These are phyloP conservation scores for Smutsia gigantea DNA, from an alignment of 2,797 vertebrate genomes.

Conservation along the genomic window DNA sequence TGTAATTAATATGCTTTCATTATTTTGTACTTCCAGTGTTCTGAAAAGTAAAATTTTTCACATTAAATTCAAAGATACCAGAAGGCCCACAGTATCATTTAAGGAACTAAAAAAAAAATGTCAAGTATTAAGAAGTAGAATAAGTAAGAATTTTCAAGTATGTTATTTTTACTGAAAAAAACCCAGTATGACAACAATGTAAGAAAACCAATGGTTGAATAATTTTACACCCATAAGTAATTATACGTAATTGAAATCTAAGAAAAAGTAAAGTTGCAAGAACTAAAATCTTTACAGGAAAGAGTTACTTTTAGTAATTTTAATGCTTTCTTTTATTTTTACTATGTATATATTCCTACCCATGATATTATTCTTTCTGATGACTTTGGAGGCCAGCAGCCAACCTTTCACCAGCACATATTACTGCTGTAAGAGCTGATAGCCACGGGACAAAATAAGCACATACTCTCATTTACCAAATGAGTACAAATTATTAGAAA, in stretches of 20 bases:
- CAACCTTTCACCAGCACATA: background rate
- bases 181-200: background rate
- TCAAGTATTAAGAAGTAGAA: background rate
- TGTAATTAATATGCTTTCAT: background rate
- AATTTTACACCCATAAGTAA: slow-evolving; percentile 1
- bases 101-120: background rate
- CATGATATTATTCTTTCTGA: background rate
- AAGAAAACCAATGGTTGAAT: background rate
- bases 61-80: background rate
- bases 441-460: background rate
- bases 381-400: background rate
- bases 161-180: background rate
- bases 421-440: background rate
- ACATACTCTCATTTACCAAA: background rate
- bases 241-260: slow-evolving; percentile 20
- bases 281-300: slow-evolving; percentile 4
- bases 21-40: background rate
- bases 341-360: background rate
- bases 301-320: background rate
- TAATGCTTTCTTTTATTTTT: background rate
- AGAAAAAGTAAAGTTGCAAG: background rate
- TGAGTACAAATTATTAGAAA: background rate
- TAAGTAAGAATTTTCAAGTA: slow-evolving; percentile 45
- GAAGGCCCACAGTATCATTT: background rate
- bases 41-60: background rate